Conservation (phyloP, 2,888 invertebrate genomes). For the Drosophila kambysellisi region DNA sequence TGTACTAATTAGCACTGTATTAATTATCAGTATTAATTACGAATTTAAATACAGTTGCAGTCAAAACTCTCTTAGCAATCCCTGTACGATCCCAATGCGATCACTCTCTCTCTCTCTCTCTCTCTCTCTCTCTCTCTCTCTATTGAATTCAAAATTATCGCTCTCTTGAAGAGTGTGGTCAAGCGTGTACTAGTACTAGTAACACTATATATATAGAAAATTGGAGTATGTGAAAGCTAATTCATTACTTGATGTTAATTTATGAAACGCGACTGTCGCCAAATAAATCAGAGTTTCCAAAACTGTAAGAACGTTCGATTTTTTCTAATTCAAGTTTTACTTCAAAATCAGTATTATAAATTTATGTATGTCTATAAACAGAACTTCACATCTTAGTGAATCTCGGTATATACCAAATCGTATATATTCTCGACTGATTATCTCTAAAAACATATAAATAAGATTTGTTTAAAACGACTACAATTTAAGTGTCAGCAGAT, state of each 20-base stretch:
- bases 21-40: too few species aligned
- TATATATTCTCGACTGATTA: neutral
- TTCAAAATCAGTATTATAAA: neutral
- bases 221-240: neutral
- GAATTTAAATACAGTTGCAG: neutral
- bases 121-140: neutral
- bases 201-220: too few species aligned
- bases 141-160: neutral
- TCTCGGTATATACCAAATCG: neutral
- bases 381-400: neutral
- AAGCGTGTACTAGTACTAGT: too few species aligned
- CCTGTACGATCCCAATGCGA: too few species aligned
- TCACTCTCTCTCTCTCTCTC: too few species aligned
- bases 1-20: too few species aligned
- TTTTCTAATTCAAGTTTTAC: neutral
- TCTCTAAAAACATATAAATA: neutral
- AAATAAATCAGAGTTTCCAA: neutral
- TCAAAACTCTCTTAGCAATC: neutral
- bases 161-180: neutral
- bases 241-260: neutral
- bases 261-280: neutral
- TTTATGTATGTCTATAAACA: neutral
- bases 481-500: neutral
- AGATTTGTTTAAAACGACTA: neutral
- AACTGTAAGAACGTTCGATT: neutral